A percentile compares a stretch with the other conserved stretches of the same genome.
These are phyloP conservation scores for Megastigmus dorsalis DNA, from an alignment of 2,888 invertebrate species.

Conservation along the genomic window DNA sequence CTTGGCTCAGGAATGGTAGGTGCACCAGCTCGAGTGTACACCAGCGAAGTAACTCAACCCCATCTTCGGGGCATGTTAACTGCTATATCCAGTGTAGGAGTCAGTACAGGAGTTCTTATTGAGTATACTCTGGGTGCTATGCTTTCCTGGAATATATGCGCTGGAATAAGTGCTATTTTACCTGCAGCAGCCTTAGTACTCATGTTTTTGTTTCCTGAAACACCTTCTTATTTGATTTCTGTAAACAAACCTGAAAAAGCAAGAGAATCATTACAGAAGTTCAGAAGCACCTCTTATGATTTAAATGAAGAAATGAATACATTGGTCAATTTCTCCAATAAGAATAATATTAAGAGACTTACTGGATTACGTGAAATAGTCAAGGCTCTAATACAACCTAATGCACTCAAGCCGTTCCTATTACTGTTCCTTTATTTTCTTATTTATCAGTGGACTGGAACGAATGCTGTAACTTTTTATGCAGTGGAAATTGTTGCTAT, in stretches of 20 bases:
- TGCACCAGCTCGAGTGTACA: conserved; percentile 82
- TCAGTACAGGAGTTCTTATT: conserved; percentile 82
- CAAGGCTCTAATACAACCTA: conserved; percentile 78
- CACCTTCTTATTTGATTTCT: conserved; percentile 83
- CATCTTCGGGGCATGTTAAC: conserved; percentile 85
- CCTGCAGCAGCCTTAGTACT: conserved; percentile 79
- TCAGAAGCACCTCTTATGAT: conserved; percentile 80
- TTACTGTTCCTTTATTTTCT: conserved; percentile 80
- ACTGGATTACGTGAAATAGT: conserved; percentile 76
- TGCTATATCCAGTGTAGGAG: conserved; percentile 82
- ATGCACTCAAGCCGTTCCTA: conserved; percentile 80
- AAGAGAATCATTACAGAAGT: conserved; percentile 77
- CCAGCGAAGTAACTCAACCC: conserved; percentile 83
- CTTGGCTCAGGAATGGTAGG: conserved; percentile 84
- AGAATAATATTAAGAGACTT: conserved; percentile 79
- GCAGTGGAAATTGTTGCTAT: conserved; percentile 81
- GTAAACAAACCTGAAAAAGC: conserved; percentile 79
- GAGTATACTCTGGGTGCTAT: conserved; percentile 80
- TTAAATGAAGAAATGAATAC: conserved; percentile 79
- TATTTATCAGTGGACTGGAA: conserved; percentile 83
- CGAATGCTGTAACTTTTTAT: conserved; percentile 82
- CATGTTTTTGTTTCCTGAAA: conserved; percentile 82
- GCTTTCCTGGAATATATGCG: conserved; percentile 80
- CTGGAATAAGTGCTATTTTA: conserved; percentile 79
- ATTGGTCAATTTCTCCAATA: conserved; percentile 79